Conservation (phyloP, 2,113 vertebrate species). For the Calypte anna region DNA sequence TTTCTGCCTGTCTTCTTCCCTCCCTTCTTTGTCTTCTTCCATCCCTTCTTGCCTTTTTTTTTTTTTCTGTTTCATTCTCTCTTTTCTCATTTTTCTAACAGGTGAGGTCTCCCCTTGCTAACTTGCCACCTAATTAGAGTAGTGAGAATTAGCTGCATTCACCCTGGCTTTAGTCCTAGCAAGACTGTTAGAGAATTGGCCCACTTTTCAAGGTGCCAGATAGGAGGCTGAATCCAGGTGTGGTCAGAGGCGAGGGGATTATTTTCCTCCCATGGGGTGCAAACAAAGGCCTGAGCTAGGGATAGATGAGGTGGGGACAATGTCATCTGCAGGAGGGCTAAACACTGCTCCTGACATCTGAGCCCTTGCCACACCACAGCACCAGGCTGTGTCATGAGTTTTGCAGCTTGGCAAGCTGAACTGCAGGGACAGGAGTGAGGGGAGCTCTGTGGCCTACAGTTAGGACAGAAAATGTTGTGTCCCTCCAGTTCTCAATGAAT, state of each 20-base stretch:
- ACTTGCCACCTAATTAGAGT: constrained; percentile 58
- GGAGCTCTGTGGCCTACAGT: neutral
- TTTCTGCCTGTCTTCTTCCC: neutral
- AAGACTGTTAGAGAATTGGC: constrained; percentile 56
- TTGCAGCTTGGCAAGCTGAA: fast-evolving
- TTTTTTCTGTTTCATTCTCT: neutral
- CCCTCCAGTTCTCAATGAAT: neutral
- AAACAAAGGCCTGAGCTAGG: constrained; percentile 62
- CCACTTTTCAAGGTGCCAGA: constrained; percentile 71
- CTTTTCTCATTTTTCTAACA: neutral
- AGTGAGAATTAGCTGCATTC: constrained; percentile 67
- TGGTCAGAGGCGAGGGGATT: constrained; percentile 61
- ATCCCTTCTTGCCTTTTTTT: neutral
- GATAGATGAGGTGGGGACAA: constrained; percentile 46
- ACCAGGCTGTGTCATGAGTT: neutral
- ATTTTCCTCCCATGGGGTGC: constrained; percentile 71
- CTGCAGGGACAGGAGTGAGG: fast-evolving
- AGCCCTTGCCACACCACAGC: neutral
- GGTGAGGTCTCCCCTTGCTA: constrained; percentile 43
- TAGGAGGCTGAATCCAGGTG: constrained; percentile 71
- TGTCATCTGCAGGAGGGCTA: constrained; percentile 62
- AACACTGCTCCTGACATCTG: constrained; percentile 51
- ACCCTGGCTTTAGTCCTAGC: constrained; percentile 52
- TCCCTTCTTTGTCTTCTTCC: no score
- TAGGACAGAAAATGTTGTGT: neutral